These are phyloP conservation scores for Mamestra configurata DNA, from an alignment of 1,140 invertebrate species.

Conservation along the genomic window DNA sequence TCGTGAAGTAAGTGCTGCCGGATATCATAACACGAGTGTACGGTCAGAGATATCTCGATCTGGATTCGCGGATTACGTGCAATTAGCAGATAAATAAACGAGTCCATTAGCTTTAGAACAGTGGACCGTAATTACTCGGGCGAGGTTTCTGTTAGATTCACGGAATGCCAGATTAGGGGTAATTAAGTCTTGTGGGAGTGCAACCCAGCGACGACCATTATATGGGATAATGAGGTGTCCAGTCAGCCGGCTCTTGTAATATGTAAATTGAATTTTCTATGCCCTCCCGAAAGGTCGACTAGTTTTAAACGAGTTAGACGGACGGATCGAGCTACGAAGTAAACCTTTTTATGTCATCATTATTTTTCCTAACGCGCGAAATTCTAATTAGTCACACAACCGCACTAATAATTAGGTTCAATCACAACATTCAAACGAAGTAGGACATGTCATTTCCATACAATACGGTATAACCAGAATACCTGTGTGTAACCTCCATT, in stretches of 20 bases:
- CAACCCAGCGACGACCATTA: conserved; percentile 73
- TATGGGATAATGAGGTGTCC: conserved; percentile 83
- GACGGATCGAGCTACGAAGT: not conserved
- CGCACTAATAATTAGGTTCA: conserved; percentile 20
- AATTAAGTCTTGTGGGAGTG: conserved; percentile 80
- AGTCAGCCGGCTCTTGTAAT: conserved; percentile 77
- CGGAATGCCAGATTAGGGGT: conserved; percentile 82
- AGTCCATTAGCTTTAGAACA: conserved; percentile 72
- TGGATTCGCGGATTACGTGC: conserved; percentile 48
- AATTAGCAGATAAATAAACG: conserved; percentile 76
- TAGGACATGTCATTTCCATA: not conserved
- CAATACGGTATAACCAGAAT: not conserved
- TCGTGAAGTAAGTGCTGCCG: not conserved
- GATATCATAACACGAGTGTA: conserved; percentile 3
- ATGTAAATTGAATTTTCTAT: conserved; percentile 83
- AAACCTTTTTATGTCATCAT: conserved; percentile 8
- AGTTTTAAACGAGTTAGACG: conserved; percentile 51
- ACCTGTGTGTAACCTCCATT: not conserved
- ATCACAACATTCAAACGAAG: conserved; percentile 5
- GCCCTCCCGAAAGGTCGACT: conserved; percentile 43
- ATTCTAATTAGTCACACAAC: conserved; percentile 4
- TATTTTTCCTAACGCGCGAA: not conserved
- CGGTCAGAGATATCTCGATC: conserved; percentile 26
- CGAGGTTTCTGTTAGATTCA: conserved; percentile 71
- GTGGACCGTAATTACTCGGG: conserved; percentile 73